Evolutionary conservation across 2,113 vertebrate species (phyloP).

Genomic region (Mesembrinibis cayennensis): DNA sequence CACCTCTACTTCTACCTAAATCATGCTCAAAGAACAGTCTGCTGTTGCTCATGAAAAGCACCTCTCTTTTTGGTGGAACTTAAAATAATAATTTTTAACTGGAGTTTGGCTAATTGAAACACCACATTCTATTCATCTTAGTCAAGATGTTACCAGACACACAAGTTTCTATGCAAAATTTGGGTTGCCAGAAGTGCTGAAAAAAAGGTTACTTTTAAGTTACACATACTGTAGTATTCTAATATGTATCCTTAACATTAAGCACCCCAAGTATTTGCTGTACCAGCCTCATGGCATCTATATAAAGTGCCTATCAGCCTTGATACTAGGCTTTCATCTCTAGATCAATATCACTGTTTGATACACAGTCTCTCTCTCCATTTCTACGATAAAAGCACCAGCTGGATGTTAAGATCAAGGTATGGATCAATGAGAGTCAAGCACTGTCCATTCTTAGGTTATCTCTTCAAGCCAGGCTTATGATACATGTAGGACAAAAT

Average conservation of each 20-base stretch:
- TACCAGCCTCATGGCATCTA: neutral
- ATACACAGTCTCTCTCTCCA: neutral
- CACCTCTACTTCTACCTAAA: neutral
- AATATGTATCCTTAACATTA: neutral
- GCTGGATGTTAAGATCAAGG: slow-evolving; percentile 13
- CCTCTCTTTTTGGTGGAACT: neutral
- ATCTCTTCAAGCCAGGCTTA: neutral
- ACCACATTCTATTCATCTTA: neutral
- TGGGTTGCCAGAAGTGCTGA: neutral
- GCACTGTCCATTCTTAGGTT: neutral
- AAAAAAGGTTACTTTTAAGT: neutral
- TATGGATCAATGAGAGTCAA: neutral
- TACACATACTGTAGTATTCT: neutral
- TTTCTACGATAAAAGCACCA: neutral
- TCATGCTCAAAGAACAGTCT: neutral
- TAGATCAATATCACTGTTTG: slow-evolving; percentile 24
- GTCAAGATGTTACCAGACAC: neutral
- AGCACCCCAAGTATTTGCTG: neutral
- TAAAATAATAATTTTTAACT: neutral
- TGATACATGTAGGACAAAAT: neutral
- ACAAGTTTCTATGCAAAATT: neutral
- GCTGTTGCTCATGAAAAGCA: neutral
- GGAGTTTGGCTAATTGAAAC: neutral
- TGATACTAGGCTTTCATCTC: neutral
- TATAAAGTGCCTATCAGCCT: neutral